A percentile compares a stretch with the other conserved stretches of the same genome.
These are phyloP conservation scores for Mythimna albipuncta DNA, from an alignment of 2,888 invertebrate genomes.

Conservation along the genomic window DNA sequence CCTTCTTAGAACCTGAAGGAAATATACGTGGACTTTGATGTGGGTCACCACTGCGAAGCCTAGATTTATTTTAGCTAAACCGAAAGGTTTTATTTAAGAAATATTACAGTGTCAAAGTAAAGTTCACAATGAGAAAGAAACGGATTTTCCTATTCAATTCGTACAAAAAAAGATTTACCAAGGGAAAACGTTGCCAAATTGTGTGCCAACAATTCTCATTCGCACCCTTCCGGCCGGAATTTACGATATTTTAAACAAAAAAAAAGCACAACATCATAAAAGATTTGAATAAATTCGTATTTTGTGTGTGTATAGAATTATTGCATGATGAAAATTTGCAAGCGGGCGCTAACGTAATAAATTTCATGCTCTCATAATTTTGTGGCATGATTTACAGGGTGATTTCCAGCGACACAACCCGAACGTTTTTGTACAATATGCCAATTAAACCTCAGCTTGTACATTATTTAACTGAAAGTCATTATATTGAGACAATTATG, in stretches of 20 bases:
- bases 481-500: constrained; percentile 61
- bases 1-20: neutral
- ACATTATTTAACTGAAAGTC: constrained; percentile 65
- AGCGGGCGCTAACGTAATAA: constrained; percentile 85
- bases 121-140: constrained; percentile 18
- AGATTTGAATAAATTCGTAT: constrained; percentile 77
- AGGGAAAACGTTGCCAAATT: constrained; percentile 40
- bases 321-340: constrained; percentile 85
- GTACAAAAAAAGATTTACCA: constrained; percentile 27
- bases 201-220: constrained; percentile 38
- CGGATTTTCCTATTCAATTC: constrained; percentile 28
- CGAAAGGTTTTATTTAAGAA: constrained; percentile 3
- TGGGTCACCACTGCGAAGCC: constrained; percentile 11
- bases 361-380: constrained; percentile 87
- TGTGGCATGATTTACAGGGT: constrained; percentile 83
- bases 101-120: constrained; percentile 1
- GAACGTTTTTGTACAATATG: constrained; percentile 78
- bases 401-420: constrained; percentile 76
- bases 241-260: constrained; percentile 55
- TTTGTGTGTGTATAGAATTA: constrained; percentile 79
- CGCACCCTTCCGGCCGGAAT: constrained; percentile 41
- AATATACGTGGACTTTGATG: constrained; percentile 10
- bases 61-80: constrained; percentile 11
- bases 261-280: constrained; percentile 60
- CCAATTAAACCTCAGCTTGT: constrained; percentile 75